These are phyloP conservation scores for Ramphastos sulfuratus DNA, from an alignment of 2,113 vertebrate species.

Conservation along the genomic window DNA sequence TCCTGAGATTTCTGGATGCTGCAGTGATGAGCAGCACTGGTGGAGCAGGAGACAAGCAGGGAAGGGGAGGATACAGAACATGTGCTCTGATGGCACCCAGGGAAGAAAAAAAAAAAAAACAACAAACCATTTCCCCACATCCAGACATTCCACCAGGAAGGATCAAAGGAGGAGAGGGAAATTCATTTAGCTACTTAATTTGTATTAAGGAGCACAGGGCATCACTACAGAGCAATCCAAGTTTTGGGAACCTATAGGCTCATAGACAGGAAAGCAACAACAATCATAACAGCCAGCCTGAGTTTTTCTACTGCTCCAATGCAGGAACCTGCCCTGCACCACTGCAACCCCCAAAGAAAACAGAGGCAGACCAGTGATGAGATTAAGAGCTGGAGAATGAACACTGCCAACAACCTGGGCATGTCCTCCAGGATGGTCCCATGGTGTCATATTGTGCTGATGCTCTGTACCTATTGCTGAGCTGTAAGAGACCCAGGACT, in stretches of 20 bases:
- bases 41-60: neutral
- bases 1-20: neutral
- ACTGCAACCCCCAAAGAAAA: neutral
- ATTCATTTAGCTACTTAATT: neutral
- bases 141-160: neutral
- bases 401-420: neutral
- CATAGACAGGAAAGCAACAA: neutral
- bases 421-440: neutral
- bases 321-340: neutral
- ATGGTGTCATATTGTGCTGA: neutral
- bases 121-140: neutral
- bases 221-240: neutral
- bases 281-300: neutral
- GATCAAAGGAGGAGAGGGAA: neutral
- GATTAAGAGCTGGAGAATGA: neutral
- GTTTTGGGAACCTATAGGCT: neutral
- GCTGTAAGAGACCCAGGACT: neutral
- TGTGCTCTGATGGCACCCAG: neutral
- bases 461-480: neutral
- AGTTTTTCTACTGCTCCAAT: neutral
- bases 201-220: neutral
- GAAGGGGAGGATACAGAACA: accelerated
- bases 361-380: neutral
- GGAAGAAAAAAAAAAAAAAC: neutral
- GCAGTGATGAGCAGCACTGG: neutral